Conservation (phyloP, 35 echinoderm and acorn worm genomes). For the Ophioderma brevispina region DNA sequence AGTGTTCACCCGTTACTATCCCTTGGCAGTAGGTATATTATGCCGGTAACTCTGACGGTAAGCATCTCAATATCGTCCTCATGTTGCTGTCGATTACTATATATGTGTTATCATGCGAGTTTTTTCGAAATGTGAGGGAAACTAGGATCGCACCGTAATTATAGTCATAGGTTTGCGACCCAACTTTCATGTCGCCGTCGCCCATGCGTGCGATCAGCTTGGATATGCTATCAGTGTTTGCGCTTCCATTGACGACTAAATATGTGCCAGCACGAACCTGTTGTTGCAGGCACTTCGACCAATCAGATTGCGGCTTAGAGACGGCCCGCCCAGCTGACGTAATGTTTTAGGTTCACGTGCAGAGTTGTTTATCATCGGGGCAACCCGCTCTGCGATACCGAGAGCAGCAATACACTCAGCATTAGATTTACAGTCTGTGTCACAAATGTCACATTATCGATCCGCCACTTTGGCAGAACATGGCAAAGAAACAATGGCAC, state of each 20-base stretch:
- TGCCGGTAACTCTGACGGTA: conserved; percentile 44
- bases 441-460: background rate
- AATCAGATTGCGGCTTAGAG: background rate
- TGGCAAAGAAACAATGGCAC: background rate
- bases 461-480: background rate
- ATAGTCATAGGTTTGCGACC: background rate
- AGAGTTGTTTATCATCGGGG: background rate
- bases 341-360: background rate
- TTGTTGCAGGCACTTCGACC: background rate
- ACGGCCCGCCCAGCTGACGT: background rate
- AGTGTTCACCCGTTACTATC: conserved; percentile 12
- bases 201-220: background rate
- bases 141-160: background rate
- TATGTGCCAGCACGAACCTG: background rate
- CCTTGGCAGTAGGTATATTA: conserved; percentile 33
- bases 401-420: background rate
- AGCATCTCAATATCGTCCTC: conserved; percentile 98
- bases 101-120: background rate
- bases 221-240: background rate
- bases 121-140: background rate
- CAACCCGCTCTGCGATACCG: background rate
- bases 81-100: conserved; percentile 39
- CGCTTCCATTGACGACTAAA: background rate
- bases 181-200: background rate
- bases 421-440: background rate